These are phyloP conservation scores for Trichechus manatus DNA, from an alignment of 2,113 vertebrate species.

Conservation along the genomic window DNA sequence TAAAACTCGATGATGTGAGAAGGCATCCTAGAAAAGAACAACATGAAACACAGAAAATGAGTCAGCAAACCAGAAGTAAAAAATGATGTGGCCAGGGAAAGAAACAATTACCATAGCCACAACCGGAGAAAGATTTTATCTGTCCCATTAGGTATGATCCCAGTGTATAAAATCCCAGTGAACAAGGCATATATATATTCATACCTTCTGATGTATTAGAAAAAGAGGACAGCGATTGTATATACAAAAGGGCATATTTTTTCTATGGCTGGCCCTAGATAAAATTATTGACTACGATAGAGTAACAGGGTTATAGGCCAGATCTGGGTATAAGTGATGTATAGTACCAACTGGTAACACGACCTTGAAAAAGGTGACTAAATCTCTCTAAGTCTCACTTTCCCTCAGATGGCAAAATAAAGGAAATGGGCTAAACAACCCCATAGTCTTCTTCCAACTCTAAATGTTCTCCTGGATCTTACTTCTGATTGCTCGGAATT, in stretches of 20 bases:
- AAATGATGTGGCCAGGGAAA: constrained; percentile 61
- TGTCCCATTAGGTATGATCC: constrained; percentile 58
- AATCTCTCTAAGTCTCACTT: not conserved
- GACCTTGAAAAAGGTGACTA: not conserved
- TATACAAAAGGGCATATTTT: not conserved
- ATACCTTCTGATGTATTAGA: constrained; percentile 34
- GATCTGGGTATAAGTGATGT: not conserved
- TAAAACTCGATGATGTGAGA: constrained; percentile 26
- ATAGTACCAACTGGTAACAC: not conserved
- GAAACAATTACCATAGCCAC: constrained; percentile 60
- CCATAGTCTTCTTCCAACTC: not conserved
- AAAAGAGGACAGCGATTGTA: not conserved
- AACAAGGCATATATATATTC: not conserved
- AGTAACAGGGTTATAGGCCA: not conserved
- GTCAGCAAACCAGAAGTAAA: constrained; percentile 73
- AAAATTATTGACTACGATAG: not conserved
- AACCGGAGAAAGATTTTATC: constrained; percentile 62
- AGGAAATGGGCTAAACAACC: not conserved
- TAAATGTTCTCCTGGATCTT: not conserved
- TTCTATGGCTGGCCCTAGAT: not conserved
- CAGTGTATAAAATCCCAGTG: constrained; percentile 36
- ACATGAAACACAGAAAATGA: constrained; percentile 75
- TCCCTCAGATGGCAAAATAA: not conserved
- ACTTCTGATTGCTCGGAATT: not conserved
- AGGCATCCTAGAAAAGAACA: constrained; percentile 64